These are phyloP conservation scores for Leptopterna dolabrata DNA, from an alignment of 2,888 invertebrate species.

Conservation along the genomic window DNA sequence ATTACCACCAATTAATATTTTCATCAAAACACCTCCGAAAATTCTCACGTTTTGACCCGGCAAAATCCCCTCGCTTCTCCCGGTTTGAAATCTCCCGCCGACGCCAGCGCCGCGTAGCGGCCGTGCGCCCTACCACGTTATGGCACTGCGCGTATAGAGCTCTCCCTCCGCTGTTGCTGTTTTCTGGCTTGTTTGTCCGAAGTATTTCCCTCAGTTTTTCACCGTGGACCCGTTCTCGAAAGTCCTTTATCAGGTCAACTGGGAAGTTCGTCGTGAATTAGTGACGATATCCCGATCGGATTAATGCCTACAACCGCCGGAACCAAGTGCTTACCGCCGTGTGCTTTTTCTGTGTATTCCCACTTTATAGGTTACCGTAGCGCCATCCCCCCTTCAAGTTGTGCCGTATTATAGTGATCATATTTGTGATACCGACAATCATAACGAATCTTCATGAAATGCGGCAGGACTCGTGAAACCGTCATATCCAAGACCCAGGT, in stretches of 20 bases:
- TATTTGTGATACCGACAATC: constrained; percentile 10
- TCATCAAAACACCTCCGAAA: background rate
- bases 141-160: constrained; percentile 59
- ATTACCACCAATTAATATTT: background rate
- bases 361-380: constrained; percentile 53
- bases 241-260: background rate
- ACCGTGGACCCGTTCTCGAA: background rate
- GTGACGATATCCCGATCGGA: background rate
- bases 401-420: constrained; percentile 28
- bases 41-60: background rate
- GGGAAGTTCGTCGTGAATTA: background rate
- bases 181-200: constrained; percentile 52
- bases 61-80: constrained; percentile 16
- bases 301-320: background rate
- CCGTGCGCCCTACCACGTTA: constrained; percentile 53
- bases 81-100: constrained; percentile 29
- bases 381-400: constrained; percentile 33
- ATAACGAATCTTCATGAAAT: constrained; percentile 6
- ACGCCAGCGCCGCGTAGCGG: constrained; percentile 55
- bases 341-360: constrained; percentile 42
- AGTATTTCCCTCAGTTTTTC: background rate
- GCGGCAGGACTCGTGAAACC: background rate
- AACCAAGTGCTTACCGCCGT: background rate
- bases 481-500: background rate
- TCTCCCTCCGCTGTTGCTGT: constrained; percentile 48